Conservation (phyloP, 2,113 vertebrate species). For the Peucedramus taeniatus region DNA sequence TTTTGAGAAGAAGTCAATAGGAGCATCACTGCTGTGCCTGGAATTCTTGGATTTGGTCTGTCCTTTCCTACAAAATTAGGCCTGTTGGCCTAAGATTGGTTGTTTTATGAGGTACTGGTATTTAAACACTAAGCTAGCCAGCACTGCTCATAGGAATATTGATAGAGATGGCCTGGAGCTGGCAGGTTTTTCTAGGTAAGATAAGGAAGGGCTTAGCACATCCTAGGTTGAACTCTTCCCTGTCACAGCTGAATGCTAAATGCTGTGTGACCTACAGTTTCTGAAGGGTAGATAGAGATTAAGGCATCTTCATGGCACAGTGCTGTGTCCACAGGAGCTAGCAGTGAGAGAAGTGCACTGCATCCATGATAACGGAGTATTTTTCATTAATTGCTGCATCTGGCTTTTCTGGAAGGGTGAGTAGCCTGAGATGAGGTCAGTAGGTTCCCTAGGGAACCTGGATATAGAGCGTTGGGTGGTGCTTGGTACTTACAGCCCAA, state of each 20-base stretch:
- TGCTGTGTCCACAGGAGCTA: neutral
- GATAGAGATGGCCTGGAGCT: neutral
- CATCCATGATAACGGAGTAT: neutral
- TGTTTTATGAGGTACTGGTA: neutral
- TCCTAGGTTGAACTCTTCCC: neutral
- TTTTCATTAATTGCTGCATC: neutral
- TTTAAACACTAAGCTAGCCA: neutral
- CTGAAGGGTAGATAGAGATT: neutral
- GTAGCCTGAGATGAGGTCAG: neutral
- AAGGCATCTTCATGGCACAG: neutral
- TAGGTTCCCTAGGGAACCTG: neutral
- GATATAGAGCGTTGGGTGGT: rapidly evolving
- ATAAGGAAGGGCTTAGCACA: neutral
- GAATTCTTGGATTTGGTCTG: neutral
- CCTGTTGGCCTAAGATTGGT: neutral
- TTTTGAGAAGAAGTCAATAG: neutral
- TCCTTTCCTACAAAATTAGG: neutral
- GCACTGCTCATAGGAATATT: neutral
- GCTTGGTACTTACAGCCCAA: neutral
- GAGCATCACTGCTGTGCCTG: neutral
- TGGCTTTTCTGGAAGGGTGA: neutral
- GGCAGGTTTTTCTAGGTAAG: neutral
- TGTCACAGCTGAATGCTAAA: neutral
- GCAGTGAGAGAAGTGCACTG: neutral
- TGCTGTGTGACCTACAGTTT: neutral